These are phyloP conservation scores for Cyanoramphus novaezelandiae DNA, from an alignment of 2,113 vertebrate species.

Conservation along the genomic window DNA sequence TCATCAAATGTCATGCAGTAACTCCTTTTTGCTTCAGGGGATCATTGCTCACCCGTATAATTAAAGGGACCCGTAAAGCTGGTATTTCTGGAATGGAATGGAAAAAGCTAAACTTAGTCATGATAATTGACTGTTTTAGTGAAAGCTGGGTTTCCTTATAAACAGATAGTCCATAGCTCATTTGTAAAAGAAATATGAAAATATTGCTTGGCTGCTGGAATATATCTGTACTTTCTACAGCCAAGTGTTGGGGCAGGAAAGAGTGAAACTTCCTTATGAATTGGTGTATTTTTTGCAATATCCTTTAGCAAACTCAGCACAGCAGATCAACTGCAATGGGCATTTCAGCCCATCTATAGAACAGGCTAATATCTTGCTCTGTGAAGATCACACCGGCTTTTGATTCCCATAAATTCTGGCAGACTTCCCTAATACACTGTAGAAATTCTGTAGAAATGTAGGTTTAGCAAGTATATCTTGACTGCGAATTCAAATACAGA, in stretches of 20 bases:
- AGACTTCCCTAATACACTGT: neutral
- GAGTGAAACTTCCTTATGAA: neutral
- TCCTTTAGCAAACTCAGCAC: neutral
- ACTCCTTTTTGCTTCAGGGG: neutral
- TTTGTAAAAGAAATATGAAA: neutral
- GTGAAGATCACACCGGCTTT: rapidly evolving
- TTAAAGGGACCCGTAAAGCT: neutral
- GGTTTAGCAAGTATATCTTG: neutral
- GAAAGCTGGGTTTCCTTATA: neutral
- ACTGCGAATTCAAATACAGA: neutral
- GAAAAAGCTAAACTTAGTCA: constrained; percentile 9
- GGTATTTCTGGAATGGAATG: neutral
- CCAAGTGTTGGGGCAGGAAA: neutral
- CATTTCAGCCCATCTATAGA: neutral
- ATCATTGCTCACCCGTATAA: neutral
- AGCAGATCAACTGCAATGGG: neutral
- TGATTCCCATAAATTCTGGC: neutral
- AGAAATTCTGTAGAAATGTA: neutral
- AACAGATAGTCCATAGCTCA: neutral
- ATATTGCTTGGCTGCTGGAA: neutral
- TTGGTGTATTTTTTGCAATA: neutral
- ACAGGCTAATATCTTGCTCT: neutral
- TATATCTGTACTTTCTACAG: neutral
- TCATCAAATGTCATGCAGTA: constrained; percentile 12
- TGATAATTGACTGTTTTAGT: neutral